Percentiles rank a stretch among this genome's conserved stretches.
phyloP scores from a whole-genome alignment of 2,113 vertebrate genomes.

The Barnardius zonarius region DNA sequence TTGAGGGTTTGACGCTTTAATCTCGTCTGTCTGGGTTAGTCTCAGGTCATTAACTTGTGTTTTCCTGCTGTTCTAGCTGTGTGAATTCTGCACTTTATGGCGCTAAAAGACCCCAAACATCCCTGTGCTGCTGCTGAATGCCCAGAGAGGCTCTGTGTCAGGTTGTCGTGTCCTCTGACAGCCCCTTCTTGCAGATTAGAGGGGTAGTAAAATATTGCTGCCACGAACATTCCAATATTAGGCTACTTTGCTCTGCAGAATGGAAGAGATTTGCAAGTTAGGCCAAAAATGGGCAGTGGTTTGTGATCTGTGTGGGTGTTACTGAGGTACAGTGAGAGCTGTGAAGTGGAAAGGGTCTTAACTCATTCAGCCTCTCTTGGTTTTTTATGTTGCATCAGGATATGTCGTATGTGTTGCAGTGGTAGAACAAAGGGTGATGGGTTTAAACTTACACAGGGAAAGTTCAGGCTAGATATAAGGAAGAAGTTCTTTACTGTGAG shows the following conservation, averaged over 20 bases:
- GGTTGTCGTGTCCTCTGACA: neutral
- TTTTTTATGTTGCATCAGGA: neutral
- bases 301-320: neutral
- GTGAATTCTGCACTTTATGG: neutral
- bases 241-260: neutral
- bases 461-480: neutral
- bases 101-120: neutral
- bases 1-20: neutral
- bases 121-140: neutral
- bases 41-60: conserved; percentile 5
- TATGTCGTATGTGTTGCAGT: neutral
- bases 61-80: neutral
- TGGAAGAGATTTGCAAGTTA: neutral
- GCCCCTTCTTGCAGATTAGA: conserved; percentile 8
- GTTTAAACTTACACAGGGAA: neutral
- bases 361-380: neutral
- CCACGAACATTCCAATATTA: neutral
- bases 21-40: conserved; percentile 1
- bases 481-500: neutral
- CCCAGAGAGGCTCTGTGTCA: neutral
- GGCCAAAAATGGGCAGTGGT: neutral
- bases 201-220: neutral
- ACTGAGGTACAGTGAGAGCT: neutral
- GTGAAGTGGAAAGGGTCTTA: neutral
- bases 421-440: neutral